Conservation (phyloP, 1,140 invertebrate genomes). For the Heterodera schachtii region DNA sequence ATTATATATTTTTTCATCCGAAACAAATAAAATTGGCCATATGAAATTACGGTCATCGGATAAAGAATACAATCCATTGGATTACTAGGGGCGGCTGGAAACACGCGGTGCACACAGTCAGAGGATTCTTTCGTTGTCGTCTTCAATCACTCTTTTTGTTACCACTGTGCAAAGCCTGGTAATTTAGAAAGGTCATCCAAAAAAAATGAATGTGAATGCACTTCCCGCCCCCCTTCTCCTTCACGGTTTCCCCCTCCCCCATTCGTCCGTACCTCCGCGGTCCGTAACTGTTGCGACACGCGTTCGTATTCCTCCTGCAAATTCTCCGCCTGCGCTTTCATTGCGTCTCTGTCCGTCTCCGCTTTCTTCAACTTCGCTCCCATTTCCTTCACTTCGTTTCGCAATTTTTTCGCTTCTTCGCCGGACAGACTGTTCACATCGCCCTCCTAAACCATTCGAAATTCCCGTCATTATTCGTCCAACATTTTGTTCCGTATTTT, state of each 20-base stretch:
- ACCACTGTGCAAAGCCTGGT: constrained; percentile 14
- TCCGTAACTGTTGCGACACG: constrained; percentile 43
- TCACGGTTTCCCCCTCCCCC: too few relatives aligned
- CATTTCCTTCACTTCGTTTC: constrained; percentile 45
- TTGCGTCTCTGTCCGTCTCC: constrained; percentile 56
- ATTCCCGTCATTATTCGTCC: too few relatives aligned
- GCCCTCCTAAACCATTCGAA: constrained; percentile 25
- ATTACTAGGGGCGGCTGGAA: neutral
- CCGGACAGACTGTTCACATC: constrained; percentile 27
- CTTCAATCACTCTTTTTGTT: constrained; percentile 56
- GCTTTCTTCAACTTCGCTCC: constrained; percentile 50
- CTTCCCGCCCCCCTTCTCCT: too few relatives aligned
- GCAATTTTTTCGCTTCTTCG: constrained; percentile 34
- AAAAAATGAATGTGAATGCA: too few relatives aligned
- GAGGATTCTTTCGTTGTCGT: neutral
- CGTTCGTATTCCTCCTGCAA: constrained; percentile 62
- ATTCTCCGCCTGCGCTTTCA: constrained; percentile 59
- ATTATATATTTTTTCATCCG: too few relatives aligned
- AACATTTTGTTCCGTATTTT: neutral
- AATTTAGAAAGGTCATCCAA: too few relatives aligned
- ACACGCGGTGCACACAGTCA: neutral
- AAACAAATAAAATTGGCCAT: too few relatives aligned
- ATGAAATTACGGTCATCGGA: too few relatives aligned
- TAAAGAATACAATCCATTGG: neutral
- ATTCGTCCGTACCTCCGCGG: constrained; percentile 35